Conservation (phyloP, 2,888 invertebrate species). For the Tricholauxania praeusta region DNA sequence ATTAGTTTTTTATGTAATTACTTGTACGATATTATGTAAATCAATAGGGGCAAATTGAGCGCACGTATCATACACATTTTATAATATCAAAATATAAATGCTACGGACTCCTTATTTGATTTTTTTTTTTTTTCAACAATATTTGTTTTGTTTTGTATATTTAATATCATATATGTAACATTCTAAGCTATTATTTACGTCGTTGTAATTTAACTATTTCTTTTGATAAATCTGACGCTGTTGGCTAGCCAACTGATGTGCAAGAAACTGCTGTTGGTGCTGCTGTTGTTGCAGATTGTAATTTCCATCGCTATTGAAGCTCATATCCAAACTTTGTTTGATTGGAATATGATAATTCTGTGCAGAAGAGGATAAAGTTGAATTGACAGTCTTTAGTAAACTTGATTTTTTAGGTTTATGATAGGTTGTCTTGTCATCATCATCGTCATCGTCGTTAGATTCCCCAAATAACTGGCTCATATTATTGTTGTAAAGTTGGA, state of each 20-base stretch:
- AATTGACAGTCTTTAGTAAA: conserved; percentile 6
- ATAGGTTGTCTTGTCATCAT: conserved; percentile 45
- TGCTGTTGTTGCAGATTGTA: conserved; percentile 27
- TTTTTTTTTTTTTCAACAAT: no score
- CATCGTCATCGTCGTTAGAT: conserved; percentile 56
- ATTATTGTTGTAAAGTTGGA: conserved; percentile 52
- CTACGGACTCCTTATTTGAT: no score
- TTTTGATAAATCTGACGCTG: conserved; percentile 30
- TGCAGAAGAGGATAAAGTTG: conserved; percentile 16
- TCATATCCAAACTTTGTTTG: conserved; percentile 23
- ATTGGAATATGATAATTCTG: conserved; percentile 24
- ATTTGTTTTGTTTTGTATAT: no score
- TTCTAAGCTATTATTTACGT: no score
- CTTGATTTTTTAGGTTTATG: conserved; percentile 28
- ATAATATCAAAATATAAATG: no score
- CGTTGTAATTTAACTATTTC: conserved; percentile 12
- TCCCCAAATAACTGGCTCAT: conserved; percentile 60
- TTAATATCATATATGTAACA: no score
- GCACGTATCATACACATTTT: no score
- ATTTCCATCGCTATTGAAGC: conserved; percentile 28
- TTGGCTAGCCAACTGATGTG: conserved; percentile 16
- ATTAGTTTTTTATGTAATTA: no score
- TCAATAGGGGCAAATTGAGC: no score
- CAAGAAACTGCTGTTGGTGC: conserved; percentile 22
- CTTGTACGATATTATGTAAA: no score